These are phyloP conservation scores for Aphelenchoides fujianensis DNA, from an alignment of 1,140 invertebrate genomes.

Conservation along the genomic window DNA sequence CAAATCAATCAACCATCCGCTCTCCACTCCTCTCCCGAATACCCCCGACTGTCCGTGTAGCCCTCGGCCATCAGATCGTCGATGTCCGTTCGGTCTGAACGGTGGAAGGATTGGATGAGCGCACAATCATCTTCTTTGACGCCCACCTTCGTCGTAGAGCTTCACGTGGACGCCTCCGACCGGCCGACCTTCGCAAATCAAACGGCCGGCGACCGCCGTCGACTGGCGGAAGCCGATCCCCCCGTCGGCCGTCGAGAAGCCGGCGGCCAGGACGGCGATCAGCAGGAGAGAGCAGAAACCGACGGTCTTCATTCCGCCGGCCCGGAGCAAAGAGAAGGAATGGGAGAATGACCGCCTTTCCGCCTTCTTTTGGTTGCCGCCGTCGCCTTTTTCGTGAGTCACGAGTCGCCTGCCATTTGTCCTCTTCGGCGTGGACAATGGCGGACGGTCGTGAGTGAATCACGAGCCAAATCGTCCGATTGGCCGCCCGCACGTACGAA, in stretches of 20 bases:
- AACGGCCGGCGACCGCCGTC: neutral
- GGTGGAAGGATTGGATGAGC: neutral
- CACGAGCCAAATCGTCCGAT: too few relatives aligned
- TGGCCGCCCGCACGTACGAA: too few relatives aligned
- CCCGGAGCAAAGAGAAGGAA: too few relatives aligned
- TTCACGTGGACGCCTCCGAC: neutral
- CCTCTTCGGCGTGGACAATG: too few relatives aligned
- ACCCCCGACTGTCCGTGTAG: constrained; percentile 18
- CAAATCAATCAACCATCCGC: too few relatives aligned
- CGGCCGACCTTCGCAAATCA: constrained; percentile 5
- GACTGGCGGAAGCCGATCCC: constrained; percentile 6
- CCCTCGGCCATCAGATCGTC: constrained; percentile 15
- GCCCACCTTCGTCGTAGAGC: constrained; percentile 2
- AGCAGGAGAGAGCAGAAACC: neutral
- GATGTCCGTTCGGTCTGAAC: constrained; percentile 3
- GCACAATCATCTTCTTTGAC: neutral
- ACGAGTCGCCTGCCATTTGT: too few relatives aligned
- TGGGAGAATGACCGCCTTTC: too few relatives aligned
- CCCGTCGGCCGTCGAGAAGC: neutral
- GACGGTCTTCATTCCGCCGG: too few relatives aligned
- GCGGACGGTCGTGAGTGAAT: too few relatives aligned
- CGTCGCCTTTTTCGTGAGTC: too few relatives aligned
- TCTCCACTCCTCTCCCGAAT: constrained; percentile 2
- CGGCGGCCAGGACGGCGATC: neutral
- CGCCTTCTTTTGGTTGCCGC: too few relatives aligned